Conservation (phyloP, 2,113 vertebrate species). For the Cricetomys ansorgei region DNA sequence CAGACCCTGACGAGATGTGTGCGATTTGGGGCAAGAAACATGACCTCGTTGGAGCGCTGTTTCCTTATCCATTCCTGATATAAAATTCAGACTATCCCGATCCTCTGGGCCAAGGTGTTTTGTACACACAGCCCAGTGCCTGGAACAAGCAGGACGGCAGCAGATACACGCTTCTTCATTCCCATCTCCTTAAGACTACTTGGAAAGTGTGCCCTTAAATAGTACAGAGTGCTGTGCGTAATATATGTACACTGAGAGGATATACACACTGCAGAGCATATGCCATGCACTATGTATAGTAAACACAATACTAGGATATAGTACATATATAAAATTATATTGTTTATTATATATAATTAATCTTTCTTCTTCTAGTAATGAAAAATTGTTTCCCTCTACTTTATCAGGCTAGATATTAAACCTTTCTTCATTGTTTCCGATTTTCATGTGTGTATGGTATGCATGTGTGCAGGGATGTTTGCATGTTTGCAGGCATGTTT, state of each 20-base stretch:
- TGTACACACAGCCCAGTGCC: fast-evolving
- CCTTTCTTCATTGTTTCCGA: not conserved
- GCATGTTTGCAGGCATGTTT: not conserved
- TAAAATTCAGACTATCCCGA: not conserved
- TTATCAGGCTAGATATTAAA: not conserved
- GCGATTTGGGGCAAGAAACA: not conserved
- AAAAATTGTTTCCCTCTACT: not conserved
- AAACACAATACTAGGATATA: not conserved
- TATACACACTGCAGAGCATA: not conserved
- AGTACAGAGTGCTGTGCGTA: not conserved
- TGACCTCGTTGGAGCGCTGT: not conserved
- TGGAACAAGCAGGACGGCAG: not conserved
- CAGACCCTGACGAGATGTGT: not conserved
- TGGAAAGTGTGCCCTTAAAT: not conserved
- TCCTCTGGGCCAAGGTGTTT: not conserved
- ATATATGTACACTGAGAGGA: not conserved
- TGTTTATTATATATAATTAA: not conserved
- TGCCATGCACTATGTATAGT: not conserved
- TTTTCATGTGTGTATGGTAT: not conserved
- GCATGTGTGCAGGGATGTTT: not conserved
- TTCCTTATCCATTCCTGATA: not conserved
- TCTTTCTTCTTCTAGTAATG: not conserved
- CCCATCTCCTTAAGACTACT: not conserved
- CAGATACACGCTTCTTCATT: not conserved
- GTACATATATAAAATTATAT: not conserved